Conservation (phyloP, 2,113 vertebrate species). For the Atlantisia rogersi region DNA sequence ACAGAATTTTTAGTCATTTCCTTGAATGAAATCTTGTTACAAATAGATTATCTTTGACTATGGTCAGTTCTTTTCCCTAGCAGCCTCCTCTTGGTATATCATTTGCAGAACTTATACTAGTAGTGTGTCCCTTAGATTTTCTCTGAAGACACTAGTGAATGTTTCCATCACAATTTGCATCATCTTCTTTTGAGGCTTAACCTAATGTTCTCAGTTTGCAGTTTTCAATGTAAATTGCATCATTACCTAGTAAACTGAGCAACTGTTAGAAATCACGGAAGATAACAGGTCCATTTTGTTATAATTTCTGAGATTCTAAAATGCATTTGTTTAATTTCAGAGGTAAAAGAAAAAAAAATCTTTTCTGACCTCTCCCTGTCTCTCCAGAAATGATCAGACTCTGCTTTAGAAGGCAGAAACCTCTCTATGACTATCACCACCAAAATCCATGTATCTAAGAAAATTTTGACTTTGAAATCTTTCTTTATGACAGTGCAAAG, state of each 20-base stretch:
- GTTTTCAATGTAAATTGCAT: neutral
- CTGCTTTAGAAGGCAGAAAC: neutral
- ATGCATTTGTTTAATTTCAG: neutral
- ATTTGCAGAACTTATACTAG: neutral
- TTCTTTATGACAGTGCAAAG: neutral
- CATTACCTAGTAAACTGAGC: neutral
- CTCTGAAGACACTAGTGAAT: neutral
- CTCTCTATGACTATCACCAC: neutral
- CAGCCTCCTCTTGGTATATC: neutral
- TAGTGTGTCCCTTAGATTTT: neutral
- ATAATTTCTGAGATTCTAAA: neutral
- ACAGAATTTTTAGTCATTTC: neutral
- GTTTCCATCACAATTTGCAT: neutral
- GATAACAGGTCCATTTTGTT: neutral
- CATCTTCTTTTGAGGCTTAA: neutral
- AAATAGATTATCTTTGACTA: neutral
- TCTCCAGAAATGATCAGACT: neutral
- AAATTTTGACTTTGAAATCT: neutral
- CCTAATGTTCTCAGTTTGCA: neutral
- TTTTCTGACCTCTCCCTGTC: neutral
- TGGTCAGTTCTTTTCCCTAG: accelerated
- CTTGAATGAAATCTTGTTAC: neutral
- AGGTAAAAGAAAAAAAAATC: neutral
- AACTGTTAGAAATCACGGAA: neutral
- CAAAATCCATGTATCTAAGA: neutral